These are phyloP conservation scores for Dasypus novemcinctus DNA, from an alignment of 2,113 vertebrate species.

Conservation along the genomic window DNA sequence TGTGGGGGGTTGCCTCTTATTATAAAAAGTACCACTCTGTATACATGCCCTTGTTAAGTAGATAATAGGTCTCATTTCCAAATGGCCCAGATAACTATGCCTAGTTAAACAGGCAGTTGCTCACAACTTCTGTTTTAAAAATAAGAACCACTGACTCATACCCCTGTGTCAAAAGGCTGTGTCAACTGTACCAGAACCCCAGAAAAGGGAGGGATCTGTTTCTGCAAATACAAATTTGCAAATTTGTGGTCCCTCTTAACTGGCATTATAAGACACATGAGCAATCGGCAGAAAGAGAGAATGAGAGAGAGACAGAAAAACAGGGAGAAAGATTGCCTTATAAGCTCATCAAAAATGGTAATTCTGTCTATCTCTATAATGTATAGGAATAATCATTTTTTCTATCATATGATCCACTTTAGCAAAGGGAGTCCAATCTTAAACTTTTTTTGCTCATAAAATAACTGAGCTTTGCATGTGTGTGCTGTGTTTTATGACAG, in stretches of 20 bases:
- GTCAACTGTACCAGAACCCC: not conserved
- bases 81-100: not conserved
- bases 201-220: not conserved
- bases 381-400: not conserved
- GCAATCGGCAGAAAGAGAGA: not conserved
- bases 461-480: not conserved
- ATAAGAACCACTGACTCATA: not conserved
- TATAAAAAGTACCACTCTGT: not conserved
- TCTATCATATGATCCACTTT: not conserved
- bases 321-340: not conserved
- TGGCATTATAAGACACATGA: not conserved
- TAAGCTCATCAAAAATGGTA: not conserved
- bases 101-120: not conserved
- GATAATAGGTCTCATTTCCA: not conserved
- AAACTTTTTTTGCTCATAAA: constrained; percentile 6
- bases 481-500: not conserved
- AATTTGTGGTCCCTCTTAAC: not conserved
- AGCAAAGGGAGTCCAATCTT: not conserved
- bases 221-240: not conserved
- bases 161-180: not conserved
- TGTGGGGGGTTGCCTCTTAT: not conserved
- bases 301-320: not conserved
- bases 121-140: not conserved
- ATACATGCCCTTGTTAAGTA: not conserved
- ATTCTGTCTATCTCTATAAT: not conserved